phyloP scores from a whole-genome alignment of 2,888 invertebrate species.

The Frankliniella intonsa region DNA sequence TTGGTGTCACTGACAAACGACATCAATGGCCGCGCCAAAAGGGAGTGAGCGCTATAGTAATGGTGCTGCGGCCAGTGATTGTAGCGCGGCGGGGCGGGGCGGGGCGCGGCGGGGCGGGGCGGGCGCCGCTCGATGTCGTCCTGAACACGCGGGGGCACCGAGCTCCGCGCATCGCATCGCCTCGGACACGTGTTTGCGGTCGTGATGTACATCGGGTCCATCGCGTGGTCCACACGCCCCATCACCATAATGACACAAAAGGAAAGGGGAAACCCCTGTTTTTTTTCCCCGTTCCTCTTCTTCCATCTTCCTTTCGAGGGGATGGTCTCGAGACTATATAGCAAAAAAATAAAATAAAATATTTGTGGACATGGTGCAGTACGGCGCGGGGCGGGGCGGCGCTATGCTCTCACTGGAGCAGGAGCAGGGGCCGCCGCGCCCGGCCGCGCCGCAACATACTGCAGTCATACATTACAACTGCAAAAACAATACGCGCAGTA shows the following conservation, averaged over 20 bases:
- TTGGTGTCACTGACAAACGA: not conserved
- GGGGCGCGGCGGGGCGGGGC: too few species aligned
- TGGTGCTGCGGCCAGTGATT: not conserved
- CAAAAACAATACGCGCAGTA: conserved; percentile 7
- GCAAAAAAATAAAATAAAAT: not conserved
- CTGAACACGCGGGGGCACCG: too few species aligned
- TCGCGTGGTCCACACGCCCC: too few species aligned
- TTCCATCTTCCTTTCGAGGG: too few species aligned
- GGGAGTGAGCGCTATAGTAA: too few species aligned
- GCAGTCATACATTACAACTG: conserved; percentile 8
- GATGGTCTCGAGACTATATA: not conserved
- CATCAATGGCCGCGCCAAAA: not conserved
- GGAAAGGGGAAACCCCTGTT: too few species aligned
- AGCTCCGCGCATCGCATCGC: too few species aligned
- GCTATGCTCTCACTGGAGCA: not conserved
- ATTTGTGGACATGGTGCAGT: not conserved
- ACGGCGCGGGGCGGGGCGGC: not conserved
- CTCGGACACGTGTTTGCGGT: too few species aligned
- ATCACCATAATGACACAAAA: too few species aligned
- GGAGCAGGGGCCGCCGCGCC: not conserved
- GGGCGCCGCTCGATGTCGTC: too few species aligned
- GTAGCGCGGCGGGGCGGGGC: not conserved
- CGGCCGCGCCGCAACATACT: not conserved
- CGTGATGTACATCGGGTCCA: too few species aligned
- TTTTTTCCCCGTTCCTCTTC: too few species aligned